phyloP scores from a whole-genome alignment of 2,113 vertebrate genomes.

The Benitochromis conjunctus region DNA sequence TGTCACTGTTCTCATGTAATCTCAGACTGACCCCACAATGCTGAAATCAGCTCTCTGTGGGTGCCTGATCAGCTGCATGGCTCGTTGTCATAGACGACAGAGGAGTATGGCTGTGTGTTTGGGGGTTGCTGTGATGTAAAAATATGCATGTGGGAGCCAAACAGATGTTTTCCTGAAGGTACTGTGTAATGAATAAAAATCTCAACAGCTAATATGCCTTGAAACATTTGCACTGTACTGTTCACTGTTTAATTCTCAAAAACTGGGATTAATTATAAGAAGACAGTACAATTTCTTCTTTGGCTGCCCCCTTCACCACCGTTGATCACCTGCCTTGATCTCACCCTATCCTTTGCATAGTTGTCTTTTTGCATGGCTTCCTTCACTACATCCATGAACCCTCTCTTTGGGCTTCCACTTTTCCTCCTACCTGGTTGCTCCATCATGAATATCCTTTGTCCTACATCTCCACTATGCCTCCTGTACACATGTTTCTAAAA shows the following conservation, averaged over 20 bases:
- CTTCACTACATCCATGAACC: background rate
- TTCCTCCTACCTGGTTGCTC: background rate
- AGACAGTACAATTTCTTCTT: background rate
- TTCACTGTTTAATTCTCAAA: background rate
- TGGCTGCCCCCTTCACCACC: background rate
- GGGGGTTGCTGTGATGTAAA: background rate
- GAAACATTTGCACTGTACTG: background rate
- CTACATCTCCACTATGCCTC: background rate
- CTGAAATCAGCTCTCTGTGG: background rate
- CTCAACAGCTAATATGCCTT: background rate
- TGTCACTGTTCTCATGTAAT: background rate
- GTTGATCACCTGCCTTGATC: background rate
- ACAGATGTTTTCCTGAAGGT: background rate
- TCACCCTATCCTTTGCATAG: background rate
- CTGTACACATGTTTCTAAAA: background rate
- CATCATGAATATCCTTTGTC: background rate
- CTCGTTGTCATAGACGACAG: background rate
- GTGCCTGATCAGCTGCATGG: background rate
- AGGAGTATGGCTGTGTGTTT: background rate
- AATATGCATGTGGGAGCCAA: background rate
- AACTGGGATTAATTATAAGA: background rate
- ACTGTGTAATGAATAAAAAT: background rate
- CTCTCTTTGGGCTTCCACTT: background rate
- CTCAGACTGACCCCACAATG: background rate
- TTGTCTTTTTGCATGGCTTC: background rate